A percentile compares a stretch with the other conserved stretches of the same genome.
Evolutionary conservation across 2,888 invertebrate species (phyloP).

Genomic region (Ennomos fuscantarius): DNA sequence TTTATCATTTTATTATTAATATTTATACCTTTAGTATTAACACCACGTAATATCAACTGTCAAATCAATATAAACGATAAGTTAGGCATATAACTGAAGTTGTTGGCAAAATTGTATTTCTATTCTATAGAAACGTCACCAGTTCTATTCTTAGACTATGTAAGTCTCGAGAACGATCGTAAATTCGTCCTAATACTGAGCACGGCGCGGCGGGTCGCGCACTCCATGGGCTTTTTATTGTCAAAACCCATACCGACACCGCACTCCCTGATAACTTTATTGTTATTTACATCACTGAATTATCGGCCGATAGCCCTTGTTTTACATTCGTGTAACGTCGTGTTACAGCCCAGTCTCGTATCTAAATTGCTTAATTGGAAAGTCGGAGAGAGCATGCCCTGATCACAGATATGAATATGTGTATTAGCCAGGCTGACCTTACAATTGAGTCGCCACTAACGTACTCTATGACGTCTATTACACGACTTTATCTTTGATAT

Average conservation of each 20-base stretch:
- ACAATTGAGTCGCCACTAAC: conserved; percentile 64
- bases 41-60: background rate
- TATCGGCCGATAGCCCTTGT: conserved; percentile 81
- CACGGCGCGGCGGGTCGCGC: conserved; percentile 60
- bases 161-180: conserved; percentile 53
- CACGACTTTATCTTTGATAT: conserved; percentile 64
- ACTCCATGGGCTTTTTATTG: conserved; percentile 78
- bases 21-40: background rate
- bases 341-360: conserved; percentile 71
- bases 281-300: conserved; percentile 83
- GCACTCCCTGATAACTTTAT: conserved; percentile 80
- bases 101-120: background rate
- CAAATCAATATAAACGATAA: no score
- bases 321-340: conserved; percentile 79
- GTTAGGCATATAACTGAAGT: background rate
- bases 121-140: conserved; percentile 8
- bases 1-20: no score
- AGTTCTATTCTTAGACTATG: conserved; percentile 25
- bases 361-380: conserved; percentile 85
- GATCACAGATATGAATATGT: conserved; percentile 67
- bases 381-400: conserved; percentile 68
- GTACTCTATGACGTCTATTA: conserved; percentile 54
- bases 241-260: conserved; percentile 78
- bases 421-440: conserved; percentile 64
- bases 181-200: conserved; percentile 72